These are phyloP conservation scores for Schizopygopsis malacanthus DNA, from an alignment of 2,797 vertebrate genomes.

Conservation along the genomic window DNA sequence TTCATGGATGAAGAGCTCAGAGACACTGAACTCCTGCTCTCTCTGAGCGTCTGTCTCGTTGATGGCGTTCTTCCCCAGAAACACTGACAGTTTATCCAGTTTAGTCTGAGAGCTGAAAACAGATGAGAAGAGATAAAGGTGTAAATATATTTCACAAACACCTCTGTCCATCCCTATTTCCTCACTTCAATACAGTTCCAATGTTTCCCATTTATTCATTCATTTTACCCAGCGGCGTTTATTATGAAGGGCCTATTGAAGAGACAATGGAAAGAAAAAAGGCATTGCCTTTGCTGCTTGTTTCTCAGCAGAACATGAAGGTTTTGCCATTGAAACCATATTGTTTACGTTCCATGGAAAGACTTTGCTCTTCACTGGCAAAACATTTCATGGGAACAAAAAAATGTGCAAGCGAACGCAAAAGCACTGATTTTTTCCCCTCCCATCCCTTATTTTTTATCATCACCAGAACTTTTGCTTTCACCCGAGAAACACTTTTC, in stretches of 20 bases:
- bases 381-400: neutral
- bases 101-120: conserved; percentile 68
- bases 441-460: too few species aligned
- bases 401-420: too few species aligned
- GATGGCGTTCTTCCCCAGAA: conserved; percentile 77
- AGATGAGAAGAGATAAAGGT: neutral
- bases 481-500: too few species aligned
- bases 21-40: conserved; percentile 84
- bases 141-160: neutral
- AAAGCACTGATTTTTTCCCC: too few species aligned
- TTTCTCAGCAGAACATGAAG: too few species aligned
- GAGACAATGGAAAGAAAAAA: neutral
- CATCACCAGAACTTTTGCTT: too few species aligned
- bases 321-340: neutral
- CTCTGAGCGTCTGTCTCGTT: conserved; percentile 69
- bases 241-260: neutral
- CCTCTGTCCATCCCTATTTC: neutral
- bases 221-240: neutral
- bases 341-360: neutral
- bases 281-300: too few species aligned
- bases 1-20: conserved; percentile 81
- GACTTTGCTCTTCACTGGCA: neutral
- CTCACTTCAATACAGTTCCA: neutral
- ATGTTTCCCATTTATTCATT: neutral
- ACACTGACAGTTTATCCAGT: conserved; percentile 70